These are phyloP conservation scores for Patagioenas fasciata DNA, from an alignment of 2,113 vertebrate species.

Conservation along the genomic window DNA sequence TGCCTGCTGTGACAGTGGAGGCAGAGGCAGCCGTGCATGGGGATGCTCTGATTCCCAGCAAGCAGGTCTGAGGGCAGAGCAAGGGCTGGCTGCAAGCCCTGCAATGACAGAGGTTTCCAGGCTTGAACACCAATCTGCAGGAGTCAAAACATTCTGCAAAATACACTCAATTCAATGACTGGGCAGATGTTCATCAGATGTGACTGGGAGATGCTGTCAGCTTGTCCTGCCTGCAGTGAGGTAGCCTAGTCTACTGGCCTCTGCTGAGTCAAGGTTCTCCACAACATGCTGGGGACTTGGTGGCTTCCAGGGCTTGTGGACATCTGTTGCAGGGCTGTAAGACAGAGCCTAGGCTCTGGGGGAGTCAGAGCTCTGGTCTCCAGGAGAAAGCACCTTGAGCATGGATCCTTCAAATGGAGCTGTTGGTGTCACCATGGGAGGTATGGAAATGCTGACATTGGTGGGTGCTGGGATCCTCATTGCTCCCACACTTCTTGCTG, in stretches of 20 bases:
- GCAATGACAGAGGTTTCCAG: neutral
- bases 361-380: neutral
- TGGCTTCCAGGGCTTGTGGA: neutral
- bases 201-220: neutral
- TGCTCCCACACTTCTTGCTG: neutral
- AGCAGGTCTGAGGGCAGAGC: neutral
- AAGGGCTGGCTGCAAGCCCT: neutral
- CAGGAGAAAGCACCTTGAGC: neutral
- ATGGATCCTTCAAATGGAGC: neutral
- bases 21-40: neutral
- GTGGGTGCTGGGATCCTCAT: neutral
- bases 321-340: neutral
- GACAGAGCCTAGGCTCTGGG: neutral
- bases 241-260: neutral
- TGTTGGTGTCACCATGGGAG: rapidly evolving
- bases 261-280: neutral
- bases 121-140: neutral
- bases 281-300: neutral
- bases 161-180: neutral
- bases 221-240: neutral
- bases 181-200: rapidly evolving
- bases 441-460: neutral
- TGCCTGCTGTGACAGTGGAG: neutral
- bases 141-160: neutral
- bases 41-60: neutral